Evolutionary conservation across 2,113 vertebrate genomes (phyloP), one percentile per base, ranked within the genome.

Genomic region (Myodes glareolus): DNA sequence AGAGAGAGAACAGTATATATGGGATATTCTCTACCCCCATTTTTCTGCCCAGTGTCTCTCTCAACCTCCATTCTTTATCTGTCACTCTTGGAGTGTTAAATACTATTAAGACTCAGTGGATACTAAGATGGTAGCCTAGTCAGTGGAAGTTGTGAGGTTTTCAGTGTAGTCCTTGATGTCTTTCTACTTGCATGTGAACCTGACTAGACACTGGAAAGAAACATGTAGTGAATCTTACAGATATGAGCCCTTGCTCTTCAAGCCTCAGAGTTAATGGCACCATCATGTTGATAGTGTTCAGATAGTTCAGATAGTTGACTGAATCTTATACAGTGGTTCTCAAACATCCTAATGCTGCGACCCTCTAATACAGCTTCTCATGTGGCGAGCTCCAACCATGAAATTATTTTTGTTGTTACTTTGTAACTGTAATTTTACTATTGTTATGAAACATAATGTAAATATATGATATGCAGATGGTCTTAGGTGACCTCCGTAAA

Each of bases 301-400:
- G n/a, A n/a, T n/a, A n/a, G n/a, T n/a, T n/a, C n/a, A 93, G 29
- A 65, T 96, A 84, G 70, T 89, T 96, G 61, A 67, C 31, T 94
- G 17, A 6, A 65, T 11, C 33, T n/a, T 61, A 61, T 12, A 82
- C 21, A 82, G 52, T n/a, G 12, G 21, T 39, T 81, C 36, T 81
- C 19, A 55, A 23, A 10, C 10, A 58, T 81, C 21, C 78, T 58
- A n/a, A n/a, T 81, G 33, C 52, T n/a, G 47, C 33, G 6, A 58
- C 52, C 19, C 36, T 80, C n/a, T 81, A 55, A n/a, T n/a, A 81
- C 33, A 81, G 21, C 19, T 61, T 7, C n/a, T 84, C 12, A 39
- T 84, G 12, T 42, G 39, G 12, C 25, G 23, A 5, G 8, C 55
- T 7, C 36, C n/a, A 61, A 61, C 19, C 13, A 29, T 39, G 29